Evolutionary conservation across 2,888 invertebrate species (phyloP).

Genomic region (Tyria jacobaeae): DNA sequence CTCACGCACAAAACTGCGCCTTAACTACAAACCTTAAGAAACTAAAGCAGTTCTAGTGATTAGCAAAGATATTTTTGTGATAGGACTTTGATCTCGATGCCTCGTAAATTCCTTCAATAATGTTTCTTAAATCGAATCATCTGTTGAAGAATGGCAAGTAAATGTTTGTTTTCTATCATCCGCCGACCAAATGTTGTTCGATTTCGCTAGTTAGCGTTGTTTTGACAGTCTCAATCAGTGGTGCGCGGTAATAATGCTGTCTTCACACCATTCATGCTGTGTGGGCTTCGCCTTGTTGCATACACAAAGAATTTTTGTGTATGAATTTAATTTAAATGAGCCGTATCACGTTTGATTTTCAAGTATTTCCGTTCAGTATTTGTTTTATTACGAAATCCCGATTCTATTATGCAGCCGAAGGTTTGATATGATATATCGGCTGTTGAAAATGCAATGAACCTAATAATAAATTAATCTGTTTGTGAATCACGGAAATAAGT

Average conservation of each 20-base stretch:
- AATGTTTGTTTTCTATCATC: conserved; percentile 85
- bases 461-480: conserved; percentile 51
- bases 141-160: conserved; percentile 78
- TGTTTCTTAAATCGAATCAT: conserved; percentile 79
- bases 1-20: conserved; percentile 63
- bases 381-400: conserved; percentile 45
- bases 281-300: conserved; percentile 56
- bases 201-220: conserved; percentile 81
- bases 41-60: conserved; percentile 53
- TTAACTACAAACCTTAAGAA: conserved; percentile 58
- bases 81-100: conserved; percentile 77
- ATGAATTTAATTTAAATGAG: conserved; percentile 49
- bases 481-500: conserved; percentile 25
- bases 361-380: conserved; percentile 45
- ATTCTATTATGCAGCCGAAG: conserved; percentile 43
- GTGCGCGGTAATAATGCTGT: conserved; percentile 75
- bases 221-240: conserved; percentile 83
- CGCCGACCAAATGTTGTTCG: conserved; percentile 79
- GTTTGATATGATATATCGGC: conserved; percentile 45
- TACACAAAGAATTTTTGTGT: conserved; percentile 51
- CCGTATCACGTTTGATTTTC: conserved; percentile 43
- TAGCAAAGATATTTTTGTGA: conserved; percentile 66
- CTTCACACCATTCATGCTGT: conserved; percentile 66
- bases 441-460: conserved; percentile 43
- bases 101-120: conserved; percentile 77